Evolutionary conservation across 2,113 vertebrate genomes (phyloP), one percentile per base, ranked within the genome.

Genomic region (Paramisgurnus dabryanus): DNA sequence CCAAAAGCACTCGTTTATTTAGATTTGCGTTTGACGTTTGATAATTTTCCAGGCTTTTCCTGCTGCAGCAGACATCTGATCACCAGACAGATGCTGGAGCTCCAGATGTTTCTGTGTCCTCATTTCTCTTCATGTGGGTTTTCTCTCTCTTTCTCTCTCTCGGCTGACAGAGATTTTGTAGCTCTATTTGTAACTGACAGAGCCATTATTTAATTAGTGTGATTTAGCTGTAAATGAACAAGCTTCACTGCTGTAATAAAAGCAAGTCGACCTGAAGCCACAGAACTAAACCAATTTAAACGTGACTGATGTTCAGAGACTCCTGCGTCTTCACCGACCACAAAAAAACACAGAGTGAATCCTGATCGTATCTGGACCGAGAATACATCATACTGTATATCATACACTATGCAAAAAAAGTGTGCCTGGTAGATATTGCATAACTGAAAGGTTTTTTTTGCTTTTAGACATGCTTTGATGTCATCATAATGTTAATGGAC

Each of bases 221-320:
- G 53, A 66, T 80, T 85, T 71, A 69, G 58, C 17, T 66, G 76
- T 55, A 76, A 76, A 85, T 76, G 45, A 71, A 67, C 34, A 47
- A 9, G 17, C 15, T 78, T 67, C 76, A 22, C 13, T 4, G 58
- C 67, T 47, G 41, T 61, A 66, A 55, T 58, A 67, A 76, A 58
- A 77, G 7, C 6, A 49, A 18, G 67, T 76, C 47, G 60, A 67
- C 80, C 73, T 68, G 53, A 68, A 81, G 73, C 65, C 41, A 70
- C 17, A 69, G 18, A 8, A 45, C 40, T 22, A 22, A 73, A 73
- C 39, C 39, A 58, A 18, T 58, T 58, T 34, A 60, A 55, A 60
- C 43, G 70, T 58, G n/a, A 58, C 40, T 11, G 39, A 60, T 73
- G 55, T 64, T 67, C 50, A 49, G 55, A 53, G 5, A 34, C 27